Conservation (phyloP, 2,888 invertebrate genomes). For the Hedychridium roseum region DNA sequence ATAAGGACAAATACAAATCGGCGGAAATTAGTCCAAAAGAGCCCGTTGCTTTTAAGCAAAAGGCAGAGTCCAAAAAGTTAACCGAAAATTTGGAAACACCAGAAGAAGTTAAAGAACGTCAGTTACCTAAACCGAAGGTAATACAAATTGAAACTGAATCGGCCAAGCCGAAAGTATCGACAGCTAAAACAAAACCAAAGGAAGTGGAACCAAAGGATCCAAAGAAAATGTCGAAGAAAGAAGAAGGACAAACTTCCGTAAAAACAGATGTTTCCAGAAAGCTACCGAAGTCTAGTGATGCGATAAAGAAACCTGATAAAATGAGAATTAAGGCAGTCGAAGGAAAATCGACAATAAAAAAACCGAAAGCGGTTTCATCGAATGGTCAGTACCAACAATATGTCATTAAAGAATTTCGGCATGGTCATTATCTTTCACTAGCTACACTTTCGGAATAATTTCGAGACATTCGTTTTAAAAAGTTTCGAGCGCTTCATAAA, state of each 20-base stretch:
- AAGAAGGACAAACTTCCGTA: slow-evolving; percentile 13
- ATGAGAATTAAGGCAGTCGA: slow-evolving; percentile 16
- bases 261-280: slow-evolving; percentile 24
- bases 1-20: slow-evolving; percentile 45
- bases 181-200: slow-evolving; percentile 19
- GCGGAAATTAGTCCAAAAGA: slow-evolving; percentile 14
- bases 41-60: background rate
- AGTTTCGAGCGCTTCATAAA: no score
- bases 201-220: slow-evolving; percentile 10
- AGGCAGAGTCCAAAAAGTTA: background rate
- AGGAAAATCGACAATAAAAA: no score
- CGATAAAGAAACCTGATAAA: slow-evolving; percentile 27
- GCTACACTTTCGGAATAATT: no score
- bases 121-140: slow-evolving; percentile 13
- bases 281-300: slow-evolving; percentile 22
- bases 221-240: slow-evolving; percentile 29
- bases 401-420: no score
- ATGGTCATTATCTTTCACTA: no score
- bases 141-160: no score
- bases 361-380: slow-evolving; percentile 23
- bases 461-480: no score
- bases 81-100: slow-evolving; percentile 14
- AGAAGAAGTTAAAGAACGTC: slow-evolving; percentile 2
- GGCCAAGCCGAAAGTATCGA: no score
- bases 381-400: slow-evolving; percentile 12